phyloP scores from a whole-genome alignment of 2,113 vertebrate genomes.

The Trichomycterus rosablanca region DNA sequence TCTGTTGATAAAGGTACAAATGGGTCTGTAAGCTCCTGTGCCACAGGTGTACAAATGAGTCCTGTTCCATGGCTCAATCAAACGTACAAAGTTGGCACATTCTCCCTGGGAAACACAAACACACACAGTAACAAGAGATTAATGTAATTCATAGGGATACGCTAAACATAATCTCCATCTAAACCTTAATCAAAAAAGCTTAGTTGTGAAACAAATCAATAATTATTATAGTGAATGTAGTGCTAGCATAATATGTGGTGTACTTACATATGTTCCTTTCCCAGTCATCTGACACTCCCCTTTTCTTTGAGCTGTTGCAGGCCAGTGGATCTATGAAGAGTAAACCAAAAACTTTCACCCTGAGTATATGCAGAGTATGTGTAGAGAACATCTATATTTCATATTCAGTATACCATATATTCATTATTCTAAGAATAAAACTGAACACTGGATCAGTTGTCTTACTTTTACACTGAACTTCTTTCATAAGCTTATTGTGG shows the following conservation, averaged over 20 bases:
- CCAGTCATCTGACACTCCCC: constrained; percentile 78
- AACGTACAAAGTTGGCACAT: constrained; percentile 70
- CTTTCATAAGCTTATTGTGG: too few relatives aligned
- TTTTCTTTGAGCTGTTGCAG: constrained; percentile 71
- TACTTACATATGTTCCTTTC: constrained; percentile 72
- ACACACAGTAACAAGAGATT: too few relatives aligned
- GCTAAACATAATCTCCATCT: not conserved
- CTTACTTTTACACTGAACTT: too few relatives aligned
- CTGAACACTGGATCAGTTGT: too few relatives aligned
- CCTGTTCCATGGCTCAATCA: constrained; percentile 78
- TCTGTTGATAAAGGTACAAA: constrained; percentile 76
- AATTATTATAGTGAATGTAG: too few relatives aligned
- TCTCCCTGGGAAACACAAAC: constrained; percentile 55
- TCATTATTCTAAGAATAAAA: too few relatives aligned
- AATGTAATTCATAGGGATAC: too few relatives aligned
- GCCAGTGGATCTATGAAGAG: constrained; percentile 74
- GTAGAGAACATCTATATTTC: too few relatives aligned
- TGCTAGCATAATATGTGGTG: too few relatives aligned
- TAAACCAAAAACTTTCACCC: not conserved
- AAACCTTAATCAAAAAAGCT: not conserved
- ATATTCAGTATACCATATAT: too few relatives aligned
- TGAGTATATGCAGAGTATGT: constrained; percentile 1
- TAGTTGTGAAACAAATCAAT: not conserved
- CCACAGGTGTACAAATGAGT: constrained; percentile 80
- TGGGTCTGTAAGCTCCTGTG: constrained; percentile 76